Base-by-base conservation (phyloP, 2,888 invertebrate genomes). In the Troides oblongomaculatus region DNA sequence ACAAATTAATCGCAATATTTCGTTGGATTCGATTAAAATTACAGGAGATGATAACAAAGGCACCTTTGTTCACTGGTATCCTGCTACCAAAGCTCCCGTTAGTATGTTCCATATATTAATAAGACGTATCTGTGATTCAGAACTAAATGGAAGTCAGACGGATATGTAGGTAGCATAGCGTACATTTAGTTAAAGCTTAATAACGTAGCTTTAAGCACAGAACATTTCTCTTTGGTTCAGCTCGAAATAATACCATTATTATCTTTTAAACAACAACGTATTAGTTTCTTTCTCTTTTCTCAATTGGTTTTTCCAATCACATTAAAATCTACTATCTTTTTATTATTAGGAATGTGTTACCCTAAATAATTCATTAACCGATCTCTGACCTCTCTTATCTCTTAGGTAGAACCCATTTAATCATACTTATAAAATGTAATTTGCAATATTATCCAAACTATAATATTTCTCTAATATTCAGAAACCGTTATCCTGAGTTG, bases 121-220 rank as follows among this genome's bases (percentile, higher is more conserved):
- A 12, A 30, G 46, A 59, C 46, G 59, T 36, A 60, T n/a, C n/a
- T 61, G 21, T 61, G 56, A 66, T 61, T 23, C 39, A 61, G 39
- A 61, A 10, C 18, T 36, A 66, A 66, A 66, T 53, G 23, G 66
- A 61, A 61, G 56, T 66, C 66, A 39, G 61, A 61, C 56, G 18
- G 14, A 43, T 46, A 56, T 61, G 30, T 21, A 53, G 4, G 36
- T 25, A 50, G 60, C 66, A 36, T 39, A 56, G 36, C n/a, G 39
- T 39, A 61, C 66, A 61, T 66, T 66, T 56, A 61, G 53, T 66
- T 56, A 61, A 66, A 61, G 66, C 66, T 66, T 66, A 66, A 66
- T 61, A 56, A 66, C 61, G 60, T 36, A 25, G 66, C 66, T 66
- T 66, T 61, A 56, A 61, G 61, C 53, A 66, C 53, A 66, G 53